phyloP scores from a whole-genome alignment of 2,797 vertebrate species.

The Trachops cirrhosus region DNA sequence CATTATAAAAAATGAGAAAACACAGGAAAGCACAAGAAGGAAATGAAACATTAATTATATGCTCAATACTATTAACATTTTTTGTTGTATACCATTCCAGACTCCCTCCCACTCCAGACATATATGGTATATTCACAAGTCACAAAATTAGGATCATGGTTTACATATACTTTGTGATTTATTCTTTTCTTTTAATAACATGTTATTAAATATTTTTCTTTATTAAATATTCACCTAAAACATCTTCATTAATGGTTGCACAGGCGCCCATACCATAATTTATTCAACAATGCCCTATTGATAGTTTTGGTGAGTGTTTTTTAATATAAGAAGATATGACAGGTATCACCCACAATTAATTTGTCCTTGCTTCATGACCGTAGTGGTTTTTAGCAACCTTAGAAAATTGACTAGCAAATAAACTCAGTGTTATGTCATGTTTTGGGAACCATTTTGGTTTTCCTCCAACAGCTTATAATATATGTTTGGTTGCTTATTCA shows the following conservation, averaged over 20 bases:
- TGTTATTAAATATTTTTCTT: not conserved
- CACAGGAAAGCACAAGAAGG: not conserved
- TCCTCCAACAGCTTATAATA: not conserved
- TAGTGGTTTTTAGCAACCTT: not conserved
- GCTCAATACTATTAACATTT: not conserved
- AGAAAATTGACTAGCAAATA: not conserved
- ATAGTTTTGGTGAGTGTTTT: constrained; percentile 28
- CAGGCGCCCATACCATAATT: not conserved
- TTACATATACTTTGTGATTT: constrained; percentile 6
- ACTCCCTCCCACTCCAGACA: not conserved
- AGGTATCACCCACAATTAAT: not conserved
- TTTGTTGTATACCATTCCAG: not conserved
- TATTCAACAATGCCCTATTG: constrained; percentile 36
- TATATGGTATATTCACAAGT: not conserved
- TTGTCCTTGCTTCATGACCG: not conserved
- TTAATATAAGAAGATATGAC: not conserved
- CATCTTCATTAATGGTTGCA: constrained; percentile 9
- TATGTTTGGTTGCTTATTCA: not conserved
- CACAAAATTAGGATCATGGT: not conserved
- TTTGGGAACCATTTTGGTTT: not conserved
- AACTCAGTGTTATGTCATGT: not conserved
- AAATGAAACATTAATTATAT: constrained; percentile 22
- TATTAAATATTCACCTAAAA: constrained; percentile 22
- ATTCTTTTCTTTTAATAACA: constrained; percentile 13
- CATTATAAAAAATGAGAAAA: constrained; percentile 54